Evolutionary conservation across 1,140 invertebrate species (phyloP).

Genomic region (Brachionus asplanchnoidis): DNA sequence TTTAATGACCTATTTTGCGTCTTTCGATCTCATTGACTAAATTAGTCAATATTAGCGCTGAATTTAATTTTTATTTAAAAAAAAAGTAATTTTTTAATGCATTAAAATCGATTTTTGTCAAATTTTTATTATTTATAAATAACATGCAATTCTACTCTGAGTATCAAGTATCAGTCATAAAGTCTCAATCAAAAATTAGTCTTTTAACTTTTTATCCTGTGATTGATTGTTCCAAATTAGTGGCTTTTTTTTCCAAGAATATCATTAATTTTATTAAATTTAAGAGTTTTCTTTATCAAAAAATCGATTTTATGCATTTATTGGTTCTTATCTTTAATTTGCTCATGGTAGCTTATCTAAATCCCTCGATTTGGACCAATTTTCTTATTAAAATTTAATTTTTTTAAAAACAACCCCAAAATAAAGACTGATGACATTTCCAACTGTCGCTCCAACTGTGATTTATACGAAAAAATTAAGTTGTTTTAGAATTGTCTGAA

Average conservation of each 20-base stretch:
- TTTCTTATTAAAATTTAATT: neutral
- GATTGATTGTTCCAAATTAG: neutral
- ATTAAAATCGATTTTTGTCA: neutral
- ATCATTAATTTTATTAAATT: neutral
- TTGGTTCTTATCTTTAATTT: neutral
- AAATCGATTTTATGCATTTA: neutral
- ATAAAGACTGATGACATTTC: neutral
- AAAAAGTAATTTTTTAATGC: neutral
- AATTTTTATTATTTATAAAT: neutral
- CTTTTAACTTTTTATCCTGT: neutral
- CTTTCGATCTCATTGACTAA: neutral
- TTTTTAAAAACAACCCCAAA: neutral
- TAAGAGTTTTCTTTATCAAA: neutral
- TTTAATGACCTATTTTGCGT: neutral
- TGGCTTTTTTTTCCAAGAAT: neutral
- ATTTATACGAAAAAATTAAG: too few species aligned
- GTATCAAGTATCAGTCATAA: neutral
- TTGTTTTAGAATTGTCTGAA: too few species aligned
- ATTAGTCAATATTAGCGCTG: neutral
- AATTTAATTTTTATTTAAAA: neutral
- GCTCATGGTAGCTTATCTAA: neutral
- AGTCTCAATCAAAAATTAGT: neutral
- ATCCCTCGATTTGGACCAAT: neutral
- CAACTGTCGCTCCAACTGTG: too few species aligned
- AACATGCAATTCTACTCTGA: neutral